These are phyloP conservation scores for Caenorhabditis zanzibari DNA, from an alignment of 2,888 invertebrate genomes.

Conservation along the genomic window DNA sequence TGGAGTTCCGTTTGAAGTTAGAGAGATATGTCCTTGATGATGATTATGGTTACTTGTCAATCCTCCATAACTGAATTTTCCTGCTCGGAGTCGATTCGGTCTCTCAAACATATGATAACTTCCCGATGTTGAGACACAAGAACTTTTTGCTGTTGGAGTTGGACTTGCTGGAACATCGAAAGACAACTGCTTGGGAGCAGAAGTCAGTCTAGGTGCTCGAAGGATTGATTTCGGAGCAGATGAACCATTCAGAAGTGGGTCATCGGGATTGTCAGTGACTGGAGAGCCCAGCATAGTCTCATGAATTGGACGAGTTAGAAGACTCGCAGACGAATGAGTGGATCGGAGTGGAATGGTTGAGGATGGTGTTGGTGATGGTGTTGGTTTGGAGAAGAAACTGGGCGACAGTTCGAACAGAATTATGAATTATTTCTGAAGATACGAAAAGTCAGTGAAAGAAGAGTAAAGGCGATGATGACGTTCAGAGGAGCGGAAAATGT, in stretches of 20 bases:
- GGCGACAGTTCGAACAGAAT: slow-evolving; percentile 67
- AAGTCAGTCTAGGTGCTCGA: slow-evolving; percentile 61
- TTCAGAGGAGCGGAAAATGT: slow-evolving; percentile 16
- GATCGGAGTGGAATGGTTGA: slow-evolving; percentile 46
- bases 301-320: slow-evolving; percentile 51
- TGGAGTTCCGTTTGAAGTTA: slow-evolving; percentile 59
- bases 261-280: slow-evolving; percentile 45
- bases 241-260: slow-evolving; percentile 36
- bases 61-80: slow-evolving; percentile 56
- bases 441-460: background rate
- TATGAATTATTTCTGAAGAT: slow-evolving; percentile 37
- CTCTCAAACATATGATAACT: slow-evolving; percentile 71
- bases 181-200: slow-evolving; percentile 70
- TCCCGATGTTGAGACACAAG: slow-evolving; percentile 64
- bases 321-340: slow-evolving; percentile 51
- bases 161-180: slow-evolving; percentile 71
- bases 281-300: slow-evolving; percentile 52
- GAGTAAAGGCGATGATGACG: slow-evolving; percentile 1
- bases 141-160: slow-evolving; percentile 64
- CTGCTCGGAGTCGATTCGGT: slow-evolving; percentile 49
- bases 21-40: slow-evolving; percentile 46
- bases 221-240: slow-evolving; percentile 62
- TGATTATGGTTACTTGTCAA: slow-evolving; percentile 40
- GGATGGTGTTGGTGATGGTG: slow-evolving; percentile 23
- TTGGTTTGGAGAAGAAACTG: slow-evolving; percentile 53